phyloP scores from a whole-genome alignment of 2,113 vertebrate genomes.

The Penelope pileata region DNA sequence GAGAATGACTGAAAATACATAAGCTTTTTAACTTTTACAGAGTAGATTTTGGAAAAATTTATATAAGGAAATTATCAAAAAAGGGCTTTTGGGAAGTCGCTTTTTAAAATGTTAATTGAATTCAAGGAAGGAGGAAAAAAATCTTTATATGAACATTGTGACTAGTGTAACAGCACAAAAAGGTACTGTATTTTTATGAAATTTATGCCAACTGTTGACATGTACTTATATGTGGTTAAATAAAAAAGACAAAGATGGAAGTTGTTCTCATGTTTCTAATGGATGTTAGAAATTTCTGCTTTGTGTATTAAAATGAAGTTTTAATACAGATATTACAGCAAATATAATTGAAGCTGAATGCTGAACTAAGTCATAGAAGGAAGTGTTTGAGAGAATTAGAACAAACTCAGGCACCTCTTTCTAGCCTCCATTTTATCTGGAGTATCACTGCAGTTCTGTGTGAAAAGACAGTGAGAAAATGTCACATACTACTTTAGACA shows the following conservation, averaged over 20 bases:
- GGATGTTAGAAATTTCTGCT: not conserved
- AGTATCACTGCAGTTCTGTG: not conserved
- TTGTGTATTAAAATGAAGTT: not conserved
- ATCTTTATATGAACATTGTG: slow-evolving; percentile 63
- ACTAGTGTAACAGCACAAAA: slow-evolving; percentile 57
- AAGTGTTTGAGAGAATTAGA: not conserved
- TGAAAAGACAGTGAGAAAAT: not conserved
- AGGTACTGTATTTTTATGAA: slow-evolving; percentile 81
- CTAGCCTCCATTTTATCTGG: not conserved
- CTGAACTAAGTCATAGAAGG: not conserved
- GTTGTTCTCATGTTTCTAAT: not conserved
- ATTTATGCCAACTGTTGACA: slow-evolving; percentile 78
- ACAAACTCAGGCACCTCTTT: not conserved
- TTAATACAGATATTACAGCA: not conserved
- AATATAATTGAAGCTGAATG: not conserved
- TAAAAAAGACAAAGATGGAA: slow-evolving; percentile 71
- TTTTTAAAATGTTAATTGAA: slow-evolving; percentile 41
- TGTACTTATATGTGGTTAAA: slow-evolving; percentile 77
- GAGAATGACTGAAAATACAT: slow-evolving; percentile 43
- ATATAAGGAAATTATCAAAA: slow-evolving; percentile 28
- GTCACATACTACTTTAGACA: not conserved
- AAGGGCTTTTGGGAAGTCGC: slow-evolving; percentile 36
- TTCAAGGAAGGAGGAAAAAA: slow-evolving; percentile 20
- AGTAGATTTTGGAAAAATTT: slow-evolving; percentile 57
- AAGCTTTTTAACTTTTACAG: slow-evolving; percentile 65